Percentiles rank a stretch among this genome's conserved stretches.
Evolutionary conservation across 2,113 vertebrate genomes (phyloP).

Genomic region (Suricata suricatta): DNA sequence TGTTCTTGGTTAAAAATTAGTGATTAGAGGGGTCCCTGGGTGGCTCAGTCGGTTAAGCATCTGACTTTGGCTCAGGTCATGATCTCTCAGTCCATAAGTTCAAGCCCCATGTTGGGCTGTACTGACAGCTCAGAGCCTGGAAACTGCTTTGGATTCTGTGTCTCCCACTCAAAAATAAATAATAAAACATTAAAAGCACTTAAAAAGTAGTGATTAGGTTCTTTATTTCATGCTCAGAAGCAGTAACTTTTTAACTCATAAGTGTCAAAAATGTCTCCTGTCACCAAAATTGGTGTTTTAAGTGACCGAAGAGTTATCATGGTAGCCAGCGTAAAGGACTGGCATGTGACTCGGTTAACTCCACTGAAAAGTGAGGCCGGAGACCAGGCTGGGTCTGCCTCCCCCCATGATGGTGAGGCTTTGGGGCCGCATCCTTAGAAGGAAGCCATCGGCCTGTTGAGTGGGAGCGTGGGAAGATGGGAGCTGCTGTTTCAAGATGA

Average conservation of each 20-base stretch:
- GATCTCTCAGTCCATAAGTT: too few relatives aligned
- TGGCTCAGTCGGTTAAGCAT: too few relatives aligned
- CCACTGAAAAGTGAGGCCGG: neutral
- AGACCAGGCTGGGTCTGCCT: neutral
- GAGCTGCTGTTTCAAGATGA: neutral
- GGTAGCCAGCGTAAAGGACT: neutral
- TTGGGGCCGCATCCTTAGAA: neutral
- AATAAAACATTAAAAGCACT: neutral
- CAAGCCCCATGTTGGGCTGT: too few relatives aligned
- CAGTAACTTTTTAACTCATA: neutral
- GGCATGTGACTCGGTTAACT: neutral
- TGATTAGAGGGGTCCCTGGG: too few relatives aligned
- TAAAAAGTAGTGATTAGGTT: neutral
- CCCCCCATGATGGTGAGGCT: neutral
- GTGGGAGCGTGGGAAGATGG: too few relatives aligned
- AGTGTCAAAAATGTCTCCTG: neutral
- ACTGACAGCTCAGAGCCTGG: too few relatives aligned
- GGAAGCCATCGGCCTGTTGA: neutral
- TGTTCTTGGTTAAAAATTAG: neutral
- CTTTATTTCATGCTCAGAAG: neutral
- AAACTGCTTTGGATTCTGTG: too few relatives aligned
- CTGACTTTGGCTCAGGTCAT: too few relatives aligned
- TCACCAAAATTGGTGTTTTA: neutral
- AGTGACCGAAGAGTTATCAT: too few relatives aligned
- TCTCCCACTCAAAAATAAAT: too few relatives aligned